These are phyloP conservation scores for Amphiduros pacificus DNA, from an alignment of 2,888 invertebrate genomes.

Conservation along the genomic window DNA sequence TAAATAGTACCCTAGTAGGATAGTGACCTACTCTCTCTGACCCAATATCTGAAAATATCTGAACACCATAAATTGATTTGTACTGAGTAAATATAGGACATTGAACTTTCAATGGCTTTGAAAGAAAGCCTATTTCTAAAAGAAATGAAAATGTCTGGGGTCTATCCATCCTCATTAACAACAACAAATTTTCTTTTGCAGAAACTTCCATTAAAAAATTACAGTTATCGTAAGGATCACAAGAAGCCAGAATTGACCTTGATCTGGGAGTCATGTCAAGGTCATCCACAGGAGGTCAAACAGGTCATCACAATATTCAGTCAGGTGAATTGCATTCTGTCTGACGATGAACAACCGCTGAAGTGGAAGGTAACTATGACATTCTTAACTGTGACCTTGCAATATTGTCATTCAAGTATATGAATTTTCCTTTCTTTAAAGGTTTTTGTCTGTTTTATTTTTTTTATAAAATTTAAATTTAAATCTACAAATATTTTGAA, in stretches of 20 bases:
- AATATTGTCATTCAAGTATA: not conserved
- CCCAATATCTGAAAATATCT: no score
- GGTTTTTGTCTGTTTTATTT: no score
- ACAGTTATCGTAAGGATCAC: constrained; percentile 31
- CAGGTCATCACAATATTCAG: constrained; percentile 49
- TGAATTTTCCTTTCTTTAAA: not conserved
- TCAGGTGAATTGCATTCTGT: constrained; percentile 42
- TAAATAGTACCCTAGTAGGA: no score
- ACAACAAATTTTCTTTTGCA: constrained; percentile 19
- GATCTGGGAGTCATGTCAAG: constrained; percentile 37
- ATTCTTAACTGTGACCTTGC: not conserved
- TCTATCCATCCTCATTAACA: not conserved
- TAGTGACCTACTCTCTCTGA: no score
- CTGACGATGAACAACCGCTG: constrained; percentile 38
- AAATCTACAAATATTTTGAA: not conserved
- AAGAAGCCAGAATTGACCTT: constrained; percentile 40
- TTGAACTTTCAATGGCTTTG: not conserved
- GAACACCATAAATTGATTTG: no score
- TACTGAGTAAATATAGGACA: no score
- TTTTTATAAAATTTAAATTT: not conserved
- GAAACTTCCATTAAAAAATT: constrained; percentile 40
- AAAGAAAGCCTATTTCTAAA: not conserved
- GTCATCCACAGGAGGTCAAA: constrained; percentile 30
- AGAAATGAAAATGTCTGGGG: not conserved
- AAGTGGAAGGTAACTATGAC: constrained; percentile 48